Percentiles rank a stretch among this genome's conserved stretches.
phyloP scores from a whole-genome alignment of 2,888 invertebrate species.

The Apamea crenata region DNA sequence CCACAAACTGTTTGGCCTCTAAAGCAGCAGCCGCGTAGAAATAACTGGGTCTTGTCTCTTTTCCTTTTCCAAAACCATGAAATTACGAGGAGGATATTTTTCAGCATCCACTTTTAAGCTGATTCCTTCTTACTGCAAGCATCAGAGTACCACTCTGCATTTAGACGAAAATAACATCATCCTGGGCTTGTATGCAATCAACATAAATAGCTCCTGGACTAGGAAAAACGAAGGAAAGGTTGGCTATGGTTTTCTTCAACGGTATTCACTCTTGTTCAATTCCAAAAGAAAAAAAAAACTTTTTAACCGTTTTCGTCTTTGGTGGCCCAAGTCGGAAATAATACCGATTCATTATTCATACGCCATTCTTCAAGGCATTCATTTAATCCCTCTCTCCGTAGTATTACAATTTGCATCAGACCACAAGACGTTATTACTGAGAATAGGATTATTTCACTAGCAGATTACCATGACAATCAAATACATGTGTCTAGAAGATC shows the following conservation, averaged over 20 bases:
- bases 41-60: not conserved
- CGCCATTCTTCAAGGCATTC: not conserved
- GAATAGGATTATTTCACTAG: slow-evolving; percentile 45
- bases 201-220: not conserved
- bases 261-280: not conserved
- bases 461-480: slow-evolving; percentile 61
- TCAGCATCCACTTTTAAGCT: not conserved
- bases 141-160: no score
- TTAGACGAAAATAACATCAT: not conserved
- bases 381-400: slow-evolving; percentile 2
- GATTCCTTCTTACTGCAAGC: not conserved
- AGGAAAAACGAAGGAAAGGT: no score
- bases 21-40: not conserved
- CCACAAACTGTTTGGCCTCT: not conserved
- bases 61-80: not conserved
- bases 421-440: slow-evolving; percentile 41
- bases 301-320: not conserved
- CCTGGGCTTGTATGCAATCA: not conserved
- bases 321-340: slow-evolving; percentile 15
- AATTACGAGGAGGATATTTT: no score
- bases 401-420: slow-evolving; percentile 39
- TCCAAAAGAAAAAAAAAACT: not conserved
- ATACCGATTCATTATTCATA: slow-evolving; percentile 14
- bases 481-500: slow-evolving; percentile 42
- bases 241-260: not conserved